Evolutionary conservation across 2,113 vertebrate genomes (phyloP).

Genomic region (Dromiciops gliroides): DNA sequence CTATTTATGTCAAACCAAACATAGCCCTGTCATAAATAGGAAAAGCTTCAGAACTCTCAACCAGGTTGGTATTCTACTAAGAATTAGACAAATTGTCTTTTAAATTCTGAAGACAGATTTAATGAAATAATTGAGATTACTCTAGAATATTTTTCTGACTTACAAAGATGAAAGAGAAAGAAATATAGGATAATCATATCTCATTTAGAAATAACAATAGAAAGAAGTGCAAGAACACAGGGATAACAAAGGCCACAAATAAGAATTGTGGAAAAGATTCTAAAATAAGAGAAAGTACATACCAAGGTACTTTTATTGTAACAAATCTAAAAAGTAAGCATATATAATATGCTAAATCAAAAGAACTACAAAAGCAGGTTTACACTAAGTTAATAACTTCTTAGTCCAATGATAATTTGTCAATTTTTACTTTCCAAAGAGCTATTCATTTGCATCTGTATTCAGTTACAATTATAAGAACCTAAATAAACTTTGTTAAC

Average conservation of each 20-base stretch:
- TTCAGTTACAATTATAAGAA: background rate
- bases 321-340: background rate
- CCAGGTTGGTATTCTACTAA: background rate
- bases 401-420: background rate
- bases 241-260: background rate
- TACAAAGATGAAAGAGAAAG: slow-evolving; percentile 28
- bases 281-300: background rate
- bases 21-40: background rate
- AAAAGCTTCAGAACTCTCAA: background rate
- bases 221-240: background rate
- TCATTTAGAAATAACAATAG: slow-evolving; percentile 17
- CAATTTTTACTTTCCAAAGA: background rate
- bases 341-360: no score
- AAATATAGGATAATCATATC: slow-evolving; percentile 11
- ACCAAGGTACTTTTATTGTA: background rate
- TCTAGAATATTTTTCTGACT: slow-evolving; percentile 6
- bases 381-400: background rate
- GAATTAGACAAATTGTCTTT: background rate
- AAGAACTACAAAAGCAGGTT: background rate
- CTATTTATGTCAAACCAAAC: background rate
- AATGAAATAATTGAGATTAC: background rate
- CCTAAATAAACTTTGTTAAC: background rate
- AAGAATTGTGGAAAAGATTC: background rate
- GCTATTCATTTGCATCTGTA: background rate
- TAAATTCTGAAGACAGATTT: slow-evolving; percentile 1